Evolutionary conservation across 2,113 vertebrate genomes (phyloP), one percentile per base, ranked within the genome.

Genomic region (Pollachius pollachius): DNA sequence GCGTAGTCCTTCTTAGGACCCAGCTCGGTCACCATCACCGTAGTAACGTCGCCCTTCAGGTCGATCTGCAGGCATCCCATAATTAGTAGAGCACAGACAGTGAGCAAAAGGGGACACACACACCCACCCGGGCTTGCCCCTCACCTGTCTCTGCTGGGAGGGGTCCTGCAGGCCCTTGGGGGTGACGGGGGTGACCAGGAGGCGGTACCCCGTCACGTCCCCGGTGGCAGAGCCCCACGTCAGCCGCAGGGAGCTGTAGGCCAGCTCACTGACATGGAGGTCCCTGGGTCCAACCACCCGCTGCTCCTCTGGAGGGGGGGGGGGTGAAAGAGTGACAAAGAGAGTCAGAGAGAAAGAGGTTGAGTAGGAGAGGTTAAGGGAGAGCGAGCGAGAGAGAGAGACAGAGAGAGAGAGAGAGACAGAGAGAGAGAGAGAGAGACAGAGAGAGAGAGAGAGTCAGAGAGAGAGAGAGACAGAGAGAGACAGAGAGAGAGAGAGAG

Each of bases 191-290:
- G 82, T 87, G 37, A 94, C 82, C 2, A 84, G 81, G 69, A 97
- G 81, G 7, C 18, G 88, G 74, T 96, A 95, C 9, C 91, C 92
- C 0, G 72, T 90, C 62, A 95, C 92, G 12, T 84, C 93, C 25
- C 95, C 94, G 0, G 93, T 95, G 41, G 95, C 95, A 6, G 90
- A 89, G 58, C 79, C 88, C 95, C 95, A 97, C 0, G 90, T 93
- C 75, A 96, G 90, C 69, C 91, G 78, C 77, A 96, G 72, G 0
- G 94, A 95, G 78, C 84, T 94, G 90, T 95, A 90, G 58, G 79
- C 87, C 60, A 87, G 57, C 59, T 94, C 93, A 0, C 89, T 95
- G 18, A 95, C 81, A 7, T 81, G 88, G 59, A 96, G 72, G 79
- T 95, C 93, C 79, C 48, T 86, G 3, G 95, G 95, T 8, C 92